These are phyloP conservation scores for Meloe dianella DNA, from an alignment of 2,888 invertebrate genomes.

Conservation along the genomic window DNA sequence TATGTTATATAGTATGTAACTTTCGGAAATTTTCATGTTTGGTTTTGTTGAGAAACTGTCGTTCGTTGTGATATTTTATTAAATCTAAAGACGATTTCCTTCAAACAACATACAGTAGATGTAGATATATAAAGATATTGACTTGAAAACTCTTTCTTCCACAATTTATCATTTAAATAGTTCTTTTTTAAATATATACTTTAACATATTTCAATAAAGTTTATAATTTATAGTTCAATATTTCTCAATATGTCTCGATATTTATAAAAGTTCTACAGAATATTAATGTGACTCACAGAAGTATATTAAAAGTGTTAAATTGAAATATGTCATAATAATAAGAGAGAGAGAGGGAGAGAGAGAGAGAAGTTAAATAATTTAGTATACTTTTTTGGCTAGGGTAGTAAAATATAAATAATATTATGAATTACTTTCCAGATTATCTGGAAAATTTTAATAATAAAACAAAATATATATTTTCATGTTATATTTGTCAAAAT, in stretches of 20 bases:
- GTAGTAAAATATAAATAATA: background rate
- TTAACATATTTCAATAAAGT: background rate
- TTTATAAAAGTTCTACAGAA: background rate
- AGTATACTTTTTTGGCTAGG: background rate
- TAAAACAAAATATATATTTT: background rate
- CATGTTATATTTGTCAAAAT: background rate
- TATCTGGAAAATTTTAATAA: background rate
- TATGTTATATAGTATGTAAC: background rate
- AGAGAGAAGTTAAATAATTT: background rate
- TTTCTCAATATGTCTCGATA: background rate
- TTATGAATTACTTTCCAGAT: background rate
- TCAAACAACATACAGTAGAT: background rate
- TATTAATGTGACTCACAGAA: background rate
- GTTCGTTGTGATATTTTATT: background rate
- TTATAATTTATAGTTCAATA: background rate
- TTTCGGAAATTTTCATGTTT: background rate
- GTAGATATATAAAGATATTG: background rate
- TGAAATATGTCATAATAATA: background rate
- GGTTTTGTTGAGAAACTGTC: background rate
- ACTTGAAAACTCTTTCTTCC: background rate
- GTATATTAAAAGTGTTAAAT: background rate
- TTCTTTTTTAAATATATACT: background rate
- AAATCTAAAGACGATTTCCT: constrained; percentile 2
- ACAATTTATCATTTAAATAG: background rate
- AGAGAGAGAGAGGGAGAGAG: too few species aligned